phyloP scores from a whole-genome alignment of 1,140 invertebrate species.

The Phymastichus coffea region DNA sequence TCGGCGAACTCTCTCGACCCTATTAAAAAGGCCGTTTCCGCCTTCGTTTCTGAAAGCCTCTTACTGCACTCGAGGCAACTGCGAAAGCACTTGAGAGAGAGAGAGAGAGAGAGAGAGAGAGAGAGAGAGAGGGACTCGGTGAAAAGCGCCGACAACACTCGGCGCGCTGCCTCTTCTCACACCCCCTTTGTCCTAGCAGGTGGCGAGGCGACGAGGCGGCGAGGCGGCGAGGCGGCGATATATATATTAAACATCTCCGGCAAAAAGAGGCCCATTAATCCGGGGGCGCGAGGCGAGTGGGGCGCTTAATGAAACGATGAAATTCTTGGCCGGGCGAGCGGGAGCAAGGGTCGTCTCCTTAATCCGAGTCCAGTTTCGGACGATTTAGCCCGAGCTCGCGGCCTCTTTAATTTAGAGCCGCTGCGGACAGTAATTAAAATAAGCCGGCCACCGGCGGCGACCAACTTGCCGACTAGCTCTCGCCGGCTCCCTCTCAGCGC shows the following conservation, averaged over 20 bases:
- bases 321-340: constrained; percentile 44
- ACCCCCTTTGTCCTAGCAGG: constrained; percentile 2
- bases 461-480: constrained; percentile 36
- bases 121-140: too few relatives aligned
- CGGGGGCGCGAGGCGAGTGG: too few relatives aligned
- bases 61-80: constrained; percentile 58
- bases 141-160: constrained; percentile 59
- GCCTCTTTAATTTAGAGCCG: constrained; percentile 52
- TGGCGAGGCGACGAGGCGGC: too few relatives aligned
- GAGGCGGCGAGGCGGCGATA: background rate
- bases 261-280: constrained; percentile 1
- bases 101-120: too few relatives aligned
- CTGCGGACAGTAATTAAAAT: constrained; percentile 60
- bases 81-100: constrained; percentile 59
- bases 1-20: constrained; percentile 39
- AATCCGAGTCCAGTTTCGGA: constrained; percentile 40
- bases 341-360: too few relatives aligned
- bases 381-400: constrained; percentile 38
- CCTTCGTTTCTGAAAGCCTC: constrained; percentile 58
- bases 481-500: background rate
- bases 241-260: background rate
- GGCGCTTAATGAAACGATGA: constrained; percentile 42
- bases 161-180: background rate
- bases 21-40: constrained; percentile 60
- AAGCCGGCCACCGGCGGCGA: constrained; percentile 48